Evolutionary conservation across 1,140 invertebrate genomes (phyloP).

Genomic region (Hypsibius dujardini): DNA sequence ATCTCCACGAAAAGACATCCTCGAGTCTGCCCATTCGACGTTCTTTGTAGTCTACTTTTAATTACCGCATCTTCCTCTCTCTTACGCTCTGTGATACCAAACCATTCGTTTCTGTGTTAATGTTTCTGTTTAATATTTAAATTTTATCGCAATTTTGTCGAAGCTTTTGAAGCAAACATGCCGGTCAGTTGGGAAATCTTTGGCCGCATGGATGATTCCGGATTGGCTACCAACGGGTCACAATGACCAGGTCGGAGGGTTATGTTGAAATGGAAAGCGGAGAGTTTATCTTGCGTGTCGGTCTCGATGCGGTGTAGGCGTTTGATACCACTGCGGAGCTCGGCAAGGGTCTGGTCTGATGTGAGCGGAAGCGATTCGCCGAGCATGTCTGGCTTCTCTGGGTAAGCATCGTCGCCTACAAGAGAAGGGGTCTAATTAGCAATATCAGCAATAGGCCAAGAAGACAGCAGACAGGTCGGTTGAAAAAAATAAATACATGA

Average conservation of each 20-base stretch:
- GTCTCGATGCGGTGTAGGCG: not conserved
- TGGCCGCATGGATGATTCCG: too few relatives aligned
- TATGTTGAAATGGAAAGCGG: not conserved
- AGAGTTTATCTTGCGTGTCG: not conserved
- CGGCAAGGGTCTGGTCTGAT: not conserved
- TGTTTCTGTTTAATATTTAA: too few relatives aligned
- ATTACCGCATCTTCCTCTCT: too few relatives aligned
- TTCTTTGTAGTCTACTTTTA: too few relatives aligned
- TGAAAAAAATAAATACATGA: not conserved
- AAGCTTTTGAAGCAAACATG: too few relatives aligned
- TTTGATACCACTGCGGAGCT: not conserved
- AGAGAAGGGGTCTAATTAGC: not conserved
- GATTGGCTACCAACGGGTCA: not conserved
- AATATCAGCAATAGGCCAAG: not conserved
- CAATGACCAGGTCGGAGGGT: not conserved
- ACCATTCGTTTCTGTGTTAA: too few relatives aligned
- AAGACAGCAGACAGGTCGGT: not conserved
- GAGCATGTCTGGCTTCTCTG: not conserved
- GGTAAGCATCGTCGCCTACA: constrained; percentile 11
- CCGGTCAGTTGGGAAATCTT: too few relatives aligned
- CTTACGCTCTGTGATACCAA: too few relatives aligned
- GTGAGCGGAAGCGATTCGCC: not conserved
- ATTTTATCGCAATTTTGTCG: too few relatives aligned
- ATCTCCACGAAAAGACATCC: not conserved
- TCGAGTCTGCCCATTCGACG: too few relatives aligned